Conservation (phyloP, 2,113 vertebrate genomes). For the Chrysemys picta region DNA sequence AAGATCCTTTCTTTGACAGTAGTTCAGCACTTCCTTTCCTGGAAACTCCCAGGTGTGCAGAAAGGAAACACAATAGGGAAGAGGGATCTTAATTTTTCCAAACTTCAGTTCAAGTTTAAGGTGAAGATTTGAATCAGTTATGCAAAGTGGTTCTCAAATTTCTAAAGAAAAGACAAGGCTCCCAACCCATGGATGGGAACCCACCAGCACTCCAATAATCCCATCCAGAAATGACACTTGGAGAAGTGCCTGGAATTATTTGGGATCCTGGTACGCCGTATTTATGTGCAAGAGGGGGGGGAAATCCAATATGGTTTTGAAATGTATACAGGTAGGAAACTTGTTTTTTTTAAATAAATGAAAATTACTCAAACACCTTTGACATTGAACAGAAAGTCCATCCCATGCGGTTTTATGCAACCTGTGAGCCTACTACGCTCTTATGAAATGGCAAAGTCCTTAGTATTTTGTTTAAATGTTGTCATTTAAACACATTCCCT, state of each 20-base stretch:
- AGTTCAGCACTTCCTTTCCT: neutral
- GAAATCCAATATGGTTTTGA: neutral
- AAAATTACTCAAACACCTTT: neutral
- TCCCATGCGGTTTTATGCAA: too few relatives aligned
- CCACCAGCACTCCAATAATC: neutral
- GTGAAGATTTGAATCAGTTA: neutral
- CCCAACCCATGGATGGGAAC: neutral
- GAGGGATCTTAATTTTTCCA: neutral
- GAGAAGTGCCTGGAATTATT: neutral
- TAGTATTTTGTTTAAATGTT: neutral
- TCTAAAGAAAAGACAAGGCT: neutral
- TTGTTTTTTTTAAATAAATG: too few relatives aligned
- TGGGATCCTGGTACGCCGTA: neutral
- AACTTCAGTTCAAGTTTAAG: neutral
- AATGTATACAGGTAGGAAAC: neutral
- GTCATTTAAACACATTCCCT: rapidly evolving
- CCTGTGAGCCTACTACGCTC: too few relatives aligned
- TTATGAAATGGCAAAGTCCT: neutral
- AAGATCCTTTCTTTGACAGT: neutral
- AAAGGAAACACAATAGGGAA: neutral
- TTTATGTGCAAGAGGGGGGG: neutral
- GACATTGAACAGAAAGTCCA: too few relatives aligned
- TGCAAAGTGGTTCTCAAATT: constrained; percentile 2
- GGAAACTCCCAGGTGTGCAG: neutral
- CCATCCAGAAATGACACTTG: neutral